These are phyloP conservation scores for Augochlorella aurata DNA, from an alignment of 2,888 invertebrate genomes.

Conservation along the genomic window DNA sequence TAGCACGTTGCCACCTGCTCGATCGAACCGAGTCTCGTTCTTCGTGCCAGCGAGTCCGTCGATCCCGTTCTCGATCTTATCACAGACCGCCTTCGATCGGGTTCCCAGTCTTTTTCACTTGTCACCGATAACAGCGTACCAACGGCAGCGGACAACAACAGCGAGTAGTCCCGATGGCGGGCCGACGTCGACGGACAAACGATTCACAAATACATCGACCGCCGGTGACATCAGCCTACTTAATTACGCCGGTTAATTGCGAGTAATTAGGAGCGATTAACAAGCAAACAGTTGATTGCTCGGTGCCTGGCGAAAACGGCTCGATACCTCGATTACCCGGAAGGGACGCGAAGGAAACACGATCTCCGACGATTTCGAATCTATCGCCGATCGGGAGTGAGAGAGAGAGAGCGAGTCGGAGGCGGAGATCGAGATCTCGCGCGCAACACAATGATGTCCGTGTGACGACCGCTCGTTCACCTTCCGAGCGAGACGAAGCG, in stretches of 20 bases:
- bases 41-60: constrained; percentile 13
- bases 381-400: not conserved
- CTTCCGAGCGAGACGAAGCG: constrained; percentile 31
- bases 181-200: constrained; percentile 58
- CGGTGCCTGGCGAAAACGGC: constrained; percentile 66
- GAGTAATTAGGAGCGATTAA: constrained; percentile 76
- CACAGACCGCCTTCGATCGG: not conserved
- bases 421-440: not conserved
- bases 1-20: constrained; percentile 63
- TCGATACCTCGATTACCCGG: constrained; percentile 48
- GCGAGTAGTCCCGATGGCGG: constrained; percentile 42
- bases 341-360: constrained; percentile 26
- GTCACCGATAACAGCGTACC: constrained; percentile 48
- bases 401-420: no score
- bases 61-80: not conserved
- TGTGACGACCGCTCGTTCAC: constrained; percentile 17
- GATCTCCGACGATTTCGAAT: constrained; percentile 13
- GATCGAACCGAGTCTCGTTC: constrained; percentile 55
- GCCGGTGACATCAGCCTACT: constrained; percentile 72
- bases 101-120: constrained; percentile 30
- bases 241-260: constrained; percentile 77
- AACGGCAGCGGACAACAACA: constrained; percentile 28
- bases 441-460: not conserved
- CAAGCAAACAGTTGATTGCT: constrained; percentile 77
- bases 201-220: constrained; percentile 63